Evolutionary conservation across 1,140 invertebrate species (phyloP).

Genomic region (Cyrtorhinus lividipennis): DNA sequence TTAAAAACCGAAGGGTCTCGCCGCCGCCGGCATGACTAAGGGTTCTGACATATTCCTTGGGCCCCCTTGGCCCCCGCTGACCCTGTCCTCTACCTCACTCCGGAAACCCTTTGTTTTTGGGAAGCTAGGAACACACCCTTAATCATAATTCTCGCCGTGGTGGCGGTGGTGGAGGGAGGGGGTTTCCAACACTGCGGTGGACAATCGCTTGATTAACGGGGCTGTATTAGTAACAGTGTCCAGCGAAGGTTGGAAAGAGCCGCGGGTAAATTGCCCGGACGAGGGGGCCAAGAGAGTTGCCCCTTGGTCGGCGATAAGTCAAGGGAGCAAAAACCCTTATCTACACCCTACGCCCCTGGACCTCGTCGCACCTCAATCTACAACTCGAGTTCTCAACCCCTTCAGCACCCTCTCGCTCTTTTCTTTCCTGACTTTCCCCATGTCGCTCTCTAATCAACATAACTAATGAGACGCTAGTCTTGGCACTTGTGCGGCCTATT

Average conservation of each 20-base stretch:
- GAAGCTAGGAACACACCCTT: neutral
- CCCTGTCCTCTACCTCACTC: neutral
- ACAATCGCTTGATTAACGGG: slow-evolving; percentile 24
- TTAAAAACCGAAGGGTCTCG: slow-evolving; percentile 14
- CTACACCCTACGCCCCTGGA: neutral
- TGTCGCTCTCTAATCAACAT: slow-evolving; percentile 18
- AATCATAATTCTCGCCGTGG: slow-evolving; percentile 15
- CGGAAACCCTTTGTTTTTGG: slow-evolving; percentile 10
- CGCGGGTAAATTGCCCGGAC: slow-evolving; percentile 22
- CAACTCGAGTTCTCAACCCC: too few relatives aligned
- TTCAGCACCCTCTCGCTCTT: neutral
- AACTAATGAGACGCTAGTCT: slow-evolving; percentile 17
- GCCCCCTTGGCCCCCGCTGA: neutral
- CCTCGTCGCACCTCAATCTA: too few relatives aligned
- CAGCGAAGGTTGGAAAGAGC: slow-evolving; percentile 7
- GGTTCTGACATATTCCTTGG: slow-evolving; percentile 19
- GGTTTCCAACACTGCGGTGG: slow-evolving; percentile 16
- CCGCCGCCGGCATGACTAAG: slow-evolving; percentile 5
- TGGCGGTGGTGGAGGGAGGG: neutral
- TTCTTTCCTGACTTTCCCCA: slow-evolving; percentile 4
- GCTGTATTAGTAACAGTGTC: slow-evolving; percentile 22
- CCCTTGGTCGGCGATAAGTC: slow-evolving; percentile 18
- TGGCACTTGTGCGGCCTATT: too few relatives aligned
- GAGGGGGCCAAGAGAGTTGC: neutral
- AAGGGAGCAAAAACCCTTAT: slow-evolving; percentile 18